Conservation (phyloP, 1,140 invertebrate species). For the Palaemon carinicauda region DNA sequence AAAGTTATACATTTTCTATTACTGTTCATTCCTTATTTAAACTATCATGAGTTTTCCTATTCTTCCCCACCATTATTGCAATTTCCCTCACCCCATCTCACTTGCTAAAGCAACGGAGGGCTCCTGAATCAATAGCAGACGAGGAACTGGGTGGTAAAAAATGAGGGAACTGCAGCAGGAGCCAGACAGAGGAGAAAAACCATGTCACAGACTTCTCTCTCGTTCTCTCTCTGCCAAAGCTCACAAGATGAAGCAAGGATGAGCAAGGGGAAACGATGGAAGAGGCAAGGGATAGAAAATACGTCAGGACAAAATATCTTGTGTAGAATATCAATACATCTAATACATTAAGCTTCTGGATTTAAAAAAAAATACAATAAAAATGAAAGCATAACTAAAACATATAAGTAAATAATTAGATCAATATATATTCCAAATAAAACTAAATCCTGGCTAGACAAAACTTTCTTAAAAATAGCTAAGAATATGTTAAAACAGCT, state of each 20-base stretch:
- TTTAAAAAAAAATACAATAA: too few species aligned
- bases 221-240: constrained; percentile 1
- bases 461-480: too few species aligned
- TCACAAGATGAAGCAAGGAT: background rate
- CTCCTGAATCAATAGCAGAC: constrained; percentile 52
- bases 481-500: too few species aligned
- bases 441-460: too few species aligned
- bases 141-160: constrained; percentile 45
- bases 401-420: too few species aligned
- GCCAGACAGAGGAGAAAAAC: constrained; percentile 45
- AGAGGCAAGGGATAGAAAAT: background rate
- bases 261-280: background rate
- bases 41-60: too few species aligned
- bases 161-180: constrained; percentile 47
- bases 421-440: too few species aligned
- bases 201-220: constrained; percentile 42
- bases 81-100: constrained; percentile 9
- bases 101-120: constrained; percentile 26
- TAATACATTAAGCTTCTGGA: too few species aligned
- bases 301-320: background rate
- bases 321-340: too few species aligned
- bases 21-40: background rate
- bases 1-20: background rate
- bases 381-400: too few species aligned
- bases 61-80: background rate